Base-by-base conservation (phyloP, 2,113 vertebrate species). In the Sphaerodactylus townsendi region DNA sequence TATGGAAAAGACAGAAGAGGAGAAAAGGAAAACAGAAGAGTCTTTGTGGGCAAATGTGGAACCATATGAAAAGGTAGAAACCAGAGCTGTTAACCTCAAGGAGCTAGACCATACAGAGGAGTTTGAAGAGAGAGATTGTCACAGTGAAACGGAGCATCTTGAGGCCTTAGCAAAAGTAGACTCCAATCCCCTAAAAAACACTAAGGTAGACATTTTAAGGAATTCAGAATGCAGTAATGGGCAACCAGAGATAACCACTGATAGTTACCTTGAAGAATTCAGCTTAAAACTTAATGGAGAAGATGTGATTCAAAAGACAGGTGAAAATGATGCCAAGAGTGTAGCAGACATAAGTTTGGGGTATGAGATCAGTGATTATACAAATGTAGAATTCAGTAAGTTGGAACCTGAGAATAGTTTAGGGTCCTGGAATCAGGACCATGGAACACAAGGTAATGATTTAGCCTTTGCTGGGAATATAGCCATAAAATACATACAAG, bases 1-100 rank as follows among this genome's bases (percentile, higher is more conserved):
- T 85, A 69, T 88, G 84, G 89, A 91, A 91, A 90, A 93, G 79
- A 85, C 91, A 93, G 72, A 92, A 85, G 92, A 93, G 35, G 79
- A 92, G 50, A 87, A 0, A 66, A 89, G 86, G 64, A 89, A 93
- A 76, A 33, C 72, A 89, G 89, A 91, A 82, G 76, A 94, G 66
- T 79, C 83, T 90, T 0, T 93, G 77, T 90, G 94, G 93, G 87
- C 86, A 95, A 91, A 89, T 94, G 90, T 92, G 93, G 89, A 96
- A 85, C 82, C 93, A 79, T 91, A 68, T 93, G 89, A 95, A 95
- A 95, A 95, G 94, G 95, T 95, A 96, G 95, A 96, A 66, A 93
- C 70, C 88, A 75, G 75, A 93, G 73, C 39, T 92, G 17, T 84
- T 92, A 88, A 82, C 87, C 81, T 65, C 87, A 75, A 89, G 82